Base-by-base conservation (phyloP, 2,113 vertebrate species). In the Marcusenius ussheri region DNA sequence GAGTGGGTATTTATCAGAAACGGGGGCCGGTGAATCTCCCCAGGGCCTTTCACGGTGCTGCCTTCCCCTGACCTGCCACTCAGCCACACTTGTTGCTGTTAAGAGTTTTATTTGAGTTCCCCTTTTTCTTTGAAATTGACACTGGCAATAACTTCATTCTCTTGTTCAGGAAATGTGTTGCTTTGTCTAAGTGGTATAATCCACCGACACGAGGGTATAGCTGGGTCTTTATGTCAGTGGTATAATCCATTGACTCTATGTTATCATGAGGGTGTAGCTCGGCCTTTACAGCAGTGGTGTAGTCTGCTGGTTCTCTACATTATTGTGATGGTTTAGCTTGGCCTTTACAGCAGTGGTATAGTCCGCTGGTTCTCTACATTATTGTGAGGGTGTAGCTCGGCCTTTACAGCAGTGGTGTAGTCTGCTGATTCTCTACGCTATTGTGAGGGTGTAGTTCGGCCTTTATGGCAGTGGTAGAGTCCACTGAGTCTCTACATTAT, bases 1-100 rank as follows among this genome's bases (percentile, higher is more conserved):
- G 45, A 84, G 45, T n/a, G 45, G 45, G 83, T 47, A 84, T 84
- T 84, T 84, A 84, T 84, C 83, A 84, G 83, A 24, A 84, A 11
- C 9, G 24, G 42, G 9, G 8, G 10, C 19, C 27, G n/a, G 62
- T 11, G n/a, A 70, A 13, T 27, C n/a, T 70, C n/a, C 62, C n/a
- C 3, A 70, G 62, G 62, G 3, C 0, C n/a, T 31, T 46, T 42
- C 83, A 10, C 45, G 1, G 24, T 24, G 19, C 39, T 46, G 42
- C 6, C 17, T 6, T 45, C 39, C 42, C 11, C 21, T 45, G 39
- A 19, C 42, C 19, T 47, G 45, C 24, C 83, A 84, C 39, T 46
- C 83, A 24, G 39, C 19, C n/a, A 24, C 21, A 45, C 21, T 47
- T 47, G 83, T 84, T 46, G 45, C 42, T 84, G 21, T 45, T 24